These are phyloP conservation scores for Xiphophorus birchmanni DNA, from an alignment of 2,797 vertebrate genomes.

Conservation along the genomic window DNA sequence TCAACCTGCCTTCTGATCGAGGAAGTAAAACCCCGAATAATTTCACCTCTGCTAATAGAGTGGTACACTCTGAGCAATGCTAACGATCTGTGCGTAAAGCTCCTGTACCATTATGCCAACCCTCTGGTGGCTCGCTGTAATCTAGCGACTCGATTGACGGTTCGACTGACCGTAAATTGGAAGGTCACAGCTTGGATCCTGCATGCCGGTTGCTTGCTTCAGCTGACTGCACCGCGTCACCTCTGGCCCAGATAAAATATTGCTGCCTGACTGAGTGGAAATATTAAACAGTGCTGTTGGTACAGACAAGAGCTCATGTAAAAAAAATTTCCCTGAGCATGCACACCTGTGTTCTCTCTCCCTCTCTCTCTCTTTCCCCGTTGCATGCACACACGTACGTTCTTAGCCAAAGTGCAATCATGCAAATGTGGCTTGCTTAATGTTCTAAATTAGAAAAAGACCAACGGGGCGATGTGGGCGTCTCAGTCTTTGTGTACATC, in stretches of 20 bases:
- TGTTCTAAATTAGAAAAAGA: conserved; percentile 34
- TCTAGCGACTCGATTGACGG: background rate
- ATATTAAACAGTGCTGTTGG: conserved; percentile 1
- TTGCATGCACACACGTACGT: background rate
- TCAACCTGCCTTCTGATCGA: background rate
- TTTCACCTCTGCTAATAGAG: background rate
- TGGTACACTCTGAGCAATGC: background rate
- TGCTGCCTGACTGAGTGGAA: conserved; percentile 2
- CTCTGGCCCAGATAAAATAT: conserved; percentile 4
- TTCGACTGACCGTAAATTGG: background rate
- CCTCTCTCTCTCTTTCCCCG: background rate
- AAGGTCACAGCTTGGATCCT: conserved; percentile 5
- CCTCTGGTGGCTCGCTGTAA: background rate
- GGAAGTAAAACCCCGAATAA: background rate
- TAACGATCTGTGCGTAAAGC: background rate
- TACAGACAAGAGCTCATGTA: background rate
- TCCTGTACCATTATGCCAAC: background rate
- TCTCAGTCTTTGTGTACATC: conserved; percentile 11
- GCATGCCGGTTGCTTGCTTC: background rate
- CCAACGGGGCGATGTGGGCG: conserved; percentile 18
- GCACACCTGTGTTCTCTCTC: background rate
- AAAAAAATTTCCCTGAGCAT: background rate
- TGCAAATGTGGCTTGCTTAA: conserved; percentile 36
- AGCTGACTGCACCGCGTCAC: background rate
- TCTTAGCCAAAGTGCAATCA: conserved; percentile 30